A percentile compares a stretch with the other conserved stretches of the same genome.
Conservation (phyloP, 2,797 vertebrate species). For the Heterohyrax brucei region DNA sequence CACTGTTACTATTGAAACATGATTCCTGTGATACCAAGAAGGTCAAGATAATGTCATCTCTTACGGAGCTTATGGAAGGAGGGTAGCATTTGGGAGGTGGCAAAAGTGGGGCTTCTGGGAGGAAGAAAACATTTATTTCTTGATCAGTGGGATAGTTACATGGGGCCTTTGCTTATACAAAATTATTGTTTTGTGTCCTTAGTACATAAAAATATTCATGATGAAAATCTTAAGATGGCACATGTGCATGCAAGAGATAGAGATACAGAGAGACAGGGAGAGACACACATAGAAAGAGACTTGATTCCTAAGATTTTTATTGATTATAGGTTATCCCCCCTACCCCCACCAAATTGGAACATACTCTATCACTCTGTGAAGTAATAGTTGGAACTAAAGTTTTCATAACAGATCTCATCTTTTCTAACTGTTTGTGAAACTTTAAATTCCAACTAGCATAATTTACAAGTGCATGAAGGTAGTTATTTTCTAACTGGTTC, state of each 20-base stretch:
- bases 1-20: neutral
- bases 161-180: neutral
- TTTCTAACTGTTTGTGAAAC: slow-evolving; percentile 34
- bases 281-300: neutral
- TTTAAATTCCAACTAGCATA: slow-evolving; percentile 11
- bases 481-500: neutral
- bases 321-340: neutral
- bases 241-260: neutral
- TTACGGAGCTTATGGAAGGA: neutral
- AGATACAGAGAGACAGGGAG: too few relatives aligned
- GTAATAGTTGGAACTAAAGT: neutral
- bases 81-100: neutral
- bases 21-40: neutral
- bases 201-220: slow-evolving; percentile 16
- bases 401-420: slow-evolving; percentile 13
- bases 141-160: neutral
- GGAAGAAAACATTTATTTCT: slow-evolving; percentile 4
- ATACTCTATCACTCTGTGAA: neutral
- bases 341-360: neutral
- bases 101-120: neutral
- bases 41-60: neutral
- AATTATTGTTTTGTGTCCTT: neutral
- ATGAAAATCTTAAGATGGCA: neutral
- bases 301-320: slow-evolving; percentile 5
- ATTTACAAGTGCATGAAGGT: slow-evolving; percentile 39